Conservation (phyloP, 2,888 invertebrate species). For the Coelogynopora nodosa region DNA sequence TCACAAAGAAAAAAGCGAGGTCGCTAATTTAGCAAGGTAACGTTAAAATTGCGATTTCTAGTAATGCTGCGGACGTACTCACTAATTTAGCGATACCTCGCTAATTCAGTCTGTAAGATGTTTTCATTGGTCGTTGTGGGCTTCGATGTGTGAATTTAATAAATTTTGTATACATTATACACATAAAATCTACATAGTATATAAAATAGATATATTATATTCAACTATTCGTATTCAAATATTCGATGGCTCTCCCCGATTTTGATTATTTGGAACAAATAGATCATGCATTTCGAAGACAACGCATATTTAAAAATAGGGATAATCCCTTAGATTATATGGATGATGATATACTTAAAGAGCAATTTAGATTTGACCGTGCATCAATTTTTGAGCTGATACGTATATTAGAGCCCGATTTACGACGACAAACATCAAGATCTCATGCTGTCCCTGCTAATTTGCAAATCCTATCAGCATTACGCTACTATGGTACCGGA, state of each 20-base stretch:
- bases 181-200: not conserved
- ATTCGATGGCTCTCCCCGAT: not conserved
- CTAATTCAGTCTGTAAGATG: not conserved
- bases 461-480: not conserved
- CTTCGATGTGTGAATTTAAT: not conserved
- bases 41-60: not conserved
- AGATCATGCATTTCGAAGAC: not conserved
- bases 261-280: not conserved
- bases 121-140: not conserved
- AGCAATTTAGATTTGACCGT: not conserved
- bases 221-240: too few relatives aligned
- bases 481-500: not conserved
- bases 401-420: not conserved
- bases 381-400: not conserved
- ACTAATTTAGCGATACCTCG: not conserved
- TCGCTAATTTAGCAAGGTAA: not conserved
- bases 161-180: not conserved
- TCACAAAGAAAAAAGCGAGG: not conserved
- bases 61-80: not conserved
- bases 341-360: not conserved
- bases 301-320: not conserved
- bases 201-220: not conserved
- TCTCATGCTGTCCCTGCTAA: not conserved
- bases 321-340: not conserved
- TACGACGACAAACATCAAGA: not conserved